These are phyloP conservation scores for Ctenicera cuprea DNA, from an alignment of 2,888 invertebrate genomes.

Conservation along the genomic window DNA sequence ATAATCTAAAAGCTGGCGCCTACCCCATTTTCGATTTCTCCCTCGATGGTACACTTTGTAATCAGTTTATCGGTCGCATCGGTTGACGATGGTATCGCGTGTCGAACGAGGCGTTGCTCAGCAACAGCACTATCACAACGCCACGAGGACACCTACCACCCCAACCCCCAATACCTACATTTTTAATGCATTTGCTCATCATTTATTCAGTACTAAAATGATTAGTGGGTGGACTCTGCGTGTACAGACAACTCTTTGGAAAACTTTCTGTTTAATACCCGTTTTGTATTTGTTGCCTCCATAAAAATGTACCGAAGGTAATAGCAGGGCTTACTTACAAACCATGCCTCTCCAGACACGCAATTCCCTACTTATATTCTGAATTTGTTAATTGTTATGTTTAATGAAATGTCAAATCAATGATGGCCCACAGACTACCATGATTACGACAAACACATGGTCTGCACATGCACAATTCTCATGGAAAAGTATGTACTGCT, in stretches of 20 bases:
- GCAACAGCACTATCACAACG: slow-evolving; percentile 70
- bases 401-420: slow-evolving; percentile 39
- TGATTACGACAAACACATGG: background rate
- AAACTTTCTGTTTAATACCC: slow-evolving; percentile 60
- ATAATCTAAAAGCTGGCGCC: slow-evolving; percentile 51
- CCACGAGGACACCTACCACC: slow-evolving; percentile 58
- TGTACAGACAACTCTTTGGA: slow-evolving; percentile 64
- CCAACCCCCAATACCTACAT: slow-evolving; percentile 65
- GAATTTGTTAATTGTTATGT: slow-evolving; percentile 48
- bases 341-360: slow-evolving; percentile 44
- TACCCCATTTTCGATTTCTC: slow-evolving; percentile 45
- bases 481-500: too few relatives aligned
- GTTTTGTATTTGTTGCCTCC: slow-evolving; percentile 55
- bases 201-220: slow-evolving; percentile 70
- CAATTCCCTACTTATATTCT: slow-evolving; percentile 52
- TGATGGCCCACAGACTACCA: background rate
- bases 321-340: slow-evolving; percentile 51
- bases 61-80: slow-evolving; percentile 62
- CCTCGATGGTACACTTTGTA: slow-evolving; percentile 53
- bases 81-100: slow-evolving; percentile 71
- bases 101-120: slow-evolving; percentile 66
- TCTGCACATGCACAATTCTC: background rate
- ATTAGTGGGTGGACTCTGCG: slow-evolving; percentile 68
- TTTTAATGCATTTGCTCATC: slow-evolving; percentile 70
- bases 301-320: slow-evolving; percentile 52